Evolutionary conservation across 2,888 invertebrate species (phyloP).

Genomic region (Apotomis turbidana): DNA sequence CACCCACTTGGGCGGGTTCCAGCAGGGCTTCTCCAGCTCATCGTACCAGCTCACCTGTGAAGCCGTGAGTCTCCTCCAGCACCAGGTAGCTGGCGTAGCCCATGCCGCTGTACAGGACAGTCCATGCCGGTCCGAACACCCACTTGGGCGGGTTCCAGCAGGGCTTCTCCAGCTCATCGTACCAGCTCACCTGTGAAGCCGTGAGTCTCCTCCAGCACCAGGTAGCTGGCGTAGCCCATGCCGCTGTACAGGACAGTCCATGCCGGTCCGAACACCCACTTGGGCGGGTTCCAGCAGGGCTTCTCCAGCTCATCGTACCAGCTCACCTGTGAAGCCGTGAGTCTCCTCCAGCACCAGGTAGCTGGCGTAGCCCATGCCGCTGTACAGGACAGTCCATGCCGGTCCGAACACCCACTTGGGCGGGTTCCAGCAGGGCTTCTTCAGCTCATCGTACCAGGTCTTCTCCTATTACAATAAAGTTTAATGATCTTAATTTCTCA

Average conservation of each 20-base stretch:
- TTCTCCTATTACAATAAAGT: conserved; percentile 46
- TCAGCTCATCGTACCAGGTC: conserved; percentile 68
- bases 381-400: conserved; percentile 91
- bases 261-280: no score
- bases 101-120: conserved; percentile 90
- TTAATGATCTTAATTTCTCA: no score
- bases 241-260: no score
- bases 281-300: conserved; percentile 82
- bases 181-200: conserved; percentile 71
- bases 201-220: no score
- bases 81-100: conserved; percentile 94
- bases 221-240: no score
- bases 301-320: conserved; percentile 79
- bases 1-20: conserved; percentile 91
- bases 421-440: conserved; percentile 89
- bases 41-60: conserved; percentile 82
- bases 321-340: conserved; percentile 87
- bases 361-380: conserved; percentile 93
- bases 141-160: conserved; percentile 88
- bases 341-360: conserved; percentile 92
- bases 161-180: conserved; percentile 80
- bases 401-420: conserved; percentile 92
- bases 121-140: conserved; percentile 93
- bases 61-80: conserved; percentile 90
- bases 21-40: conserved; percentile 85